Base-by-base conservation (phyloP, 2,113 vertebrate species). In the Centropus unirufus region DNA sequence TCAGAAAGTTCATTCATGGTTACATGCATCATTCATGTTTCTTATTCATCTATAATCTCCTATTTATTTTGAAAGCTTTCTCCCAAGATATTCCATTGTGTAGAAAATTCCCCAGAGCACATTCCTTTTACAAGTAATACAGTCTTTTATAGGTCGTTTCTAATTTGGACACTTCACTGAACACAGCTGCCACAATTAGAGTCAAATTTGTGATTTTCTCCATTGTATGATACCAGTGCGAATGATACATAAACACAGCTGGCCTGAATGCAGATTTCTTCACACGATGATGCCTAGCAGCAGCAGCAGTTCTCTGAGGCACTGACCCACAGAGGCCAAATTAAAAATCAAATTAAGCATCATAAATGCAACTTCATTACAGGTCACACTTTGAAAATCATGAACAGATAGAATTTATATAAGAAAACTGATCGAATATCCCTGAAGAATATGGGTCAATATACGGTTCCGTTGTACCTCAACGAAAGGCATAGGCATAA, bases 101-200 rank as follows among this genome's bases (percentile, higher is more conserved):
- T 76, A 83, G 69, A 74, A 90, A 93, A 93, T 89, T 87, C 73
- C 85, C 83, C 40, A 77, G 83, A 94, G 85, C 83, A 74, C 78
- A 14, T 86, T 84, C 32, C 49, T 92, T 74, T 91, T 90, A 77
- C 90, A 87, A 97, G 90, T 83, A 59, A 66, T 86, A 32, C 36
- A 67, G 85, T 82, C 80, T 92, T 91, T 96, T 87, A 89, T 86
- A 74, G 96, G 91, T 93, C 40, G 39, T 81, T 94, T 96, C 93
- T 96, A 97, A 97, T 97, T 96, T 96, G 87, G 90, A 95, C 89
- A 87, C 95, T 95, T 96, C 95, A 97, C 63, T 95, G 95, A 96
- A 95, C 90, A 95, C 96, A 97, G 95, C 96, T 97, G 97, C 94
- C 59, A 90, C 96, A 92, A 94, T 97, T 96, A 97, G 89, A 96